These are phyloP conservation scores for Drosophila colorata DNA, from an alignment of 2,888 invertebrate genomes.

Conservation along the genomic window DNA sequence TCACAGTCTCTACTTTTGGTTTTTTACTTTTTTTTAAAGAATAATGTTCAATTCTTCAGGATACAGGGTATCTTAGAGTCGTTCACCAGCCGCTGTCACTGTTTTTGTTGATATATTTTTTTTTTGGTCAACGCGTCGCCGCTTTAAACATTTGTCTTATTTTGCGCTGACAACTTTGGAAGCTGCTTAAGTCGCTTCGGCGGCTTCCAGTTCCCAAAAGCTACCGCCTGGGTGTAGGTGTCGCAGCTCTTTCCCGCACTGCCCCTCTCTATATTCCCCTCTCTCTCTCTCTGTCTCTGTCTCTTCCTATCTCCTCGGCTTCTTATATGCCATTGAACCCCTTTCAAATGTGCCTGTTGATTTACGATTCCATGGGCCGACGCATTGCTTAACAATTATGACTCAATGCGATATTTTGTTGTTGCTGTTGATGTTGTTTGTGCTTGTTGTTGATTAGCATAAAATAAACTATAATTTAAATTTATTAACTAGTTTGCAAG, in stretches of 20 bases:
- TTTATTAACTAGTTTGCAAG: conserved; percentile 40
- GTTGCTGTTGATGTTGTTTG: conserved; percentile 17
- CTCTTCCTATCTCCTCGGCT: conserved; percentile 12
- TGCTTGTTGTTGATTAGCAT: conserved; percentile 59
- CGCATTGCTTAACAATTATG: conserved; percentile 56
- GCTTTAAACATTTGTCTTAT: conserved; percentile 76
- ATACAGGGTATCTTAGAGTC: conserved; percentile 20
- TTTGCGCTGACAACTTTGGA: conserved; percentile 82
- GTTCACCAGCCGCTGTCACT: not conserved
- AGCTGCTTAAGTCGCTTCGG: conserved; percentile 78
- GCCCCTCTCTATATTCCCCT: not conserved
- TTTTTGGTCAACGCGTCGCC: conserved; percentile 65
- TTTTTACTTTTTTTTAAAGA: not conserved
- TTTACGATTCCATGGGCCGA: conserved; percentile 52
- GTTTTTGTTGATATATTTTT: conserved; percentile 8
- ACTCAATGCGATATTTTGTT: conserved; percentile 45
- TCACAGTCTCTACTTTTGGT: too few species aligned
- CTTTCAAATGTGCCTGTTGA: conserved; percentile 44
- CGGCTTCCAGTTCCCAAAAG: conserved; percentile 50
- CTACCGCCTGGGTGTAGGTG: conserved; percentile 70
- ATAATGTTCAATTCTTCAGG: not conserved
- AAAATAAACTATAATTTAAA: conserved; percentile 64
- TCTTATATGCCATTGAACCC: conserved; percentile 71
- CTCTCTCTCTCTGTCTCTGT: not conserved
- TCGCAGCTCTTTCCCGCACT: conserved; percentile 24